Conservation (phyloP, 1,140 invertebrate genomes). For the Pseudachorutes palmiensis region DNA sequence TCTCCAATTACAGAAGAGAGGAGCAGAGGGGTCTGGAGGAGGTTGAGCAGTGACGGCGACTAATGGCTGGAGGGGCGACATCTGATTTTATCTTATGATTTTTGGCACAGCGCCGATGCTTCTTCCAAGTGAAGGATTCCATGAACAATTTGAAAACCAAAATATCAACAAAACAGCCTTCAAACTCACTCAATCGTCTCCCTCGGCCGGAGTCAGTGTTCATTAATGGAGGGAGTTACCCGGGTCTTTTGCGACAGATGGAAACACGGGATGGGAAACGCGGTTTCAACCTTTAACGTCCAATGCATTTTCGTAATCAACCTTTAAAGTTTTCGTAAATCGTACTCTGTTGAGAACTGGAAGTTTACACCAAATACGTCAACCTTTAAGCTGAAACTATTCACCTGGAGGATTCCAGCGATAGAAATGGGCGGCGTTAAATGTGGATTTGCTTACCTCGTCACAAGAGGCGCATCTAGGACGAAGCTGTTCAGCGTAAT, state of each 20-base stretch:
- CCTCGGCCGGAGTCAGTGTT: not conserved
- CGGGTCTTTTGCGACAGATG: not conserved
- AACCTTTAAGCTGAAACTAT: not conserved
- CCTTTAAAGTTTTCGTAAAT: not conserved
- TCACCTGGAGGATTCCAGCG: no score
- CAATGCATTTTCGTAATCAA: not conserved
- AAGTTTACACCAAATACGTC: not conserved
- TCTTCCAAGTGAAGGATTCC: no score
- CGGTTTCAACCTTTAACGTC: not conserved
- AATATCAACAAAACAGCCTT: not conserved
- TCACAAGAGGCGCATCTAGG: constrained; percentile 87
- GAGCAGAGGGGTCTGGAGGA: not conserved
- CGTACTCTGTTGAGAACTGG: not conserved
- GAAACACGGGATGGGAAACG: no score
- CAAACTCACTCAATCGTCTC: not conserved
- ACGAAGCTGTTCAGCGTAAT: constrained; percentile 86
- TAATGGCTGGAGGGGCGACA: not conserved
- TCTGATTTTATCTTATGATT: not conserved
- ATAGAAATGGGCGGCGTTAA: not conserved
- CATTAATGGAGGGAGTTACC: no score
- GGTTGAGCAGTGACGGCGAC: not conserved
- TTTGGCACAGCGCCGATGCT: not conserved
- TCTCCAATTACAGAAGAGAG: constrained; percentile 26
- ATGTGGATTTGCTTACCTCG: constrained; percentile 62
- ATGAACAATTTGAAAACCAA: no score